A percentile compares a stretch with the other conserved stretches of the same genome.
Evolutionary conservation across 1,140 invertebrate species (phyloP).

Genomic region (Hirudo medicinalis): DNA sequence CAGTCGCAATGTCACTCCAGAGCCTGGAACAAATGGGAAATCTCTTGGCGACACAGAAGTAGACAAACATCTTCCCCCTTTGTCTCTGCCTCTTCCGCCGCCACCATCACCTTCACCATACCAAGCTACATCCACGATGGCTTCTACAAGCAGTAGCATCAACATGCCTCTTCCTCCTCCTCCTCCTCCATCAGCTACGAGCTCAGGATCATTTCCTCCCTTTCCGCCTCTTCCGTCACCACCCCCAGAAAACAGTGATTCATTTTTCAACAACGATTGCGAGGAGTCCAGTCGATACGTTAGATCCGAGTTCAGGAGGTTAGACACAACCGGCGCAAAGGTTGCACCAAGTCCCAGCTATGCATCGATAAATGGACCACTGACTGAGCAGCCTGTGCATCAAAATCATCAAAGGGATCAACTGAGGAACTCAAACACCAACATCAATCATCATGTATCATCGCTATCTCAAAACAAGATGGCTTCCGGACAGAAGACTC

Average conservation of each 20-base stretch:
- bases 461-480: no score
- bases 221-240: not conserved
- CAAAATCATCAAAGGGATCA: not conserved
- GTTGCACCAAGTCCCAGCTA: not conserved
- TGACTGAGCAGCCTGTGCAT: not conserved
- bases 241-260: not conserved
- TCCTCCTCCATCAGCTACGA: not conserved
- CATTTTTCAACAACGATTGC: not conserved
- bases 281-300: not conserved
- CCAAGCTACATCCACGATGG: not conserved
- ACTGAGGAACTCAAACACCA: not conserved
- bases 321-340: not conserved
- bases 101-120: not conserved
- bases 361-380: conserved; percentile 2
- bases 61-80: not conserved
- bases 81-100: not conserved
- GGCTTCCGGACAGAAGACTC: no score
- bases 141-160: not conserved
- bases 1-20: no score
- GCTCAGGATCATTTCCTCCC: not conserved
- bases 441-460: not conserved
- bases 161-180: conserved; percentile 2
- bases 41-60: not conserved
- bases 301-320: conserved; percentile 5
- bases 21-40: no score